Evolutionary conservation across 2,888 invertebrate species (phyloP).

Genomic region (Euzetes globulus): DNA sequence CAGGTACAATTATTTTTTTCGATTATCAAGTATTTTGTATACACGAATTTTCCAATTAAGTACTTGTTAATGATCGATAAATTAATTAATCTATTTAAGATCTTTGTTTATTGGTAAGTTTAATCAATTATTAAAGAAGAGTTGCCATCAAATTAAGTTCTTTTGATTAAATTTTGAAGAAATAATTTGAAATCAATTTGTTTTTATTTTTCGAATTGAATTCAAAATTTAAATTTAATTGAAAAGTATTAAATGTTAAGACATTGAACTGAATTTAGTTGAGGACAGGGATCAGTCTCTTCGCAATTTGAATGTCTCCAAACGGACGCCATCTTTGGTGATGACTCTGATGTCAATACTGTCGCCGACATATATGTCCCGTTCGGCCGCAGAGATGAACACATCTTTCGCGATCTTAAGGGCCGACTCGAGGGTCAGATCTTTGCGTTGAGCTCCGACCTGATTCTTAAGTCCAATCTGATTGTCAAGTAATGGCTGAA

Average conservation of each 20-base stretch:
- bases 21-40: too few species aligned
- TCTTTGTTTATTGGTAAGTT: too few species aligned
- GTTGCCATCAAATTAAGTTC: too few species aligned
- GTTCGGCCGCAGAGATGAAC: constrained; percentile 93
- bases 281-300: constrained; percentile 62
- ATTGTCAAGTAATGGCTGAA: constrained; percentile 92
- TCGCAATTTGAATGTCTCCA: constrained; percentile 59
- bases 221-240: background rate
- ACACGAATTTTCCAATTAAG: too few species aligned
- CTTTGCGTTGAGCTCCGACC: constrained; percentile 45
- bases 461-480: constrained; percentile 86
- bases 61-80: too few species aligned
- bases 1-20: constrained; percentile 21
- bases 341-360: constrained; percentile 74
- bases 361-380: constrained; percentile 97
- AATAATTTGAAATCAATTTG: too few species aligned
- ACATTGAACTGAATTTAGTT: background rate
- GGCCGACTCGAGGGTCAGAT: constrained; percentile 70
- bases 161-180: too few species aligned
- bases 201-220: background rate
- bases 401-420: constrained; percentile 81
- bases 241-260: background rate
- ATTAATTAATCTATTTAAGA: too few species aligned
- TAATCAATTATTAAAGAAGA: too few species aligned
- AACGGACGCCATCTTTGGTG: constrained; percentile 71